Percentiles rank a stretch among this genome's conserved stretches.
phyloP scores from a whole-genome alignment of 2,113 vertebrate genomes.

The Microcebus lehilahytsara region DNA sequence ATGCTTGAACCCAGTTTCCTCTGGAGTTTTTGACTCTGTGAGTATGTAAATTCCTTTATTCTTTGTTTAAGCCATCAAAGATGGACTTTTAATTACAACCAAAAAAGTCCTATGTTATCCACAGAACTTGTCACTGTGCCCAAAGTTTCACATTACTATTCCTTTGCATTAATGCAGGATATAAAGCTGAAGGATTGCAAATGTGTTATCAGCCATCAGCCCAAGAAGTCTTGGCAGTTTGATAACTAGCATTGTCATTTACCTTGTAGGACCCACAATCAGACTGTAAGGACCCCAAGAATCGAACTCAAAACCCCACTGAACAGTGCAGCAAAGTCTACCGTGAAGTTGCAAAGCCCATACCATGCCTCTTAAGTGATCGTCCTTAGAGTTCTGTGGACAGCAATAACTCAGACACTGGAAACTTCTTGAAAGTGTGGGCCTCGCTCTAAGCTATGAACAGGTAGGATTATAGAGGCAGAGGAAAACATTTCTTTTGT shows the following conservation, averaged over 20 bases:
- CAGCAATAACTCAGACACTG: not conserved
- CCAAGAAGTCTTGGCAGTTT: not conserved
- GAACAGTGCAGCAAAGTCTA: not conserved
- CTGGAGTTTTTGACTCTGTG: not conserved
- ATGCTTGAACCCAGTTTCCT: not conserved
- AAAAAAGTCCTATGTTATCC: not conserved
- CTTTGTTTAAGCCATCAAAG: not conserved
- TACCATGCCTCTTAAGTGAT: not conserved
- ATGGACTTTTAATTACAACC: not conserved
- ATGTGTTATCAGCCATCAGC: not conserved
- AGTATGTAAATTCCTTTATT: constrained; percentile 4
- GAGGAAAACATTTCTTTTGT: not conserved
- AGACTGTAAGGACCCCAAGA: not conserved
- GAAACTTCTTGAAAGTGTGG: not conserved
- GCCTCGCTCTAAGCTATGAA: not conserved
- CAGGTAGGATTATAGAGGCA: not conserved
- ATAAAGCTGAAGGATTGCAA: not conserved
- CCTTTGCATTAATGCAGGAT: not conserved
- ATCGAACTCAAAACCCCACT: not conserved
- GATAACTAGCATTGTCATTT: not conserved
- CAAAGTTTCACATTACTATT: not conserved
- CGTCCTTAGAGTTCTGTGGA: not conserved
- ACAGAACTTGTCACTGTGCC: not conserved
- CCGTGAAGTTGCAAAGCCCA: not conserved
- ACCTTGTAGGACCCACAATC: not conserved